Conservation (phyloP, 2,888 invertebrate genomes). For the Drepanosiphum platanoidis region DNA sequence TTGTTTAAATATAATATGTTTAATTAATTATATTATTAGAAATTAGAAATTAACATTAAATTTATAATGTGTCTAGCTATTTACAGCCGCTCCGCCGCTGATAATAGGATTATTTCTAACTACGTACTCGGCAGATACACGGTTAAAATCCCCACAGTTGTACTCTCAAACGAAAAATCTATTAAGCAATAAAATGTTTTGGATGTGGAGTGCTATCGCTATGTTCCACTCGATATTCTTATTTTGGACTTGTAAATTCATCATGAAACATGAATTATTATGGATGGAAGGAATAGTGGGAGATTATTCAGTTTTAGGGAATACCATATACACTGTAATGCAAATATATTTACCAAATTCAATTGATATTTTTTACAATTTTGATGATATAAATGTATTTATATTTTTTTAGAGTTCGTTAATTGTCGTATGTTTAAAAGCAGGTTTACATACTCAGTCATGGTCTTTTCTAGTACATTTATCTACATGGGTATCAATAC, state of each 20-base stretch:
- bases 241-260: constrained; percentile 90
- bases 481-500: constrained; percentile 96
- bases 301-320: constrained; percentile 93
- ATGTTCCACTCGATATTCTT: constrained; percentile 92
- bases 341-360: background rate
- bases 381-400: background rate
- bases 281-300: constrained; percentile 87
- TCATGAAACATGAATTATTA: constrained; percentile 77
- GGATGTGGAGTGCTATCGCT: constrained; percentile 97
- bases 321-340: constrained; percentile 94
- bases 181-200: constrained; percentile 91
- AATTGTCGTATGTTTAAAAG: constrained; percentile 95
- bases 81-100: constrained; percentile 96
- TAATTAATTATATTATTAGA: too few species aligned
- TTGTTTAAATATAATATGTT: too few species aligned
- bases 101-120: constrained; percentile 98
- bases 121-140: constrained; percentile 90
- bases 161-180: constrained; percentile 83
- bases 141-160: constrained; percentile 75
- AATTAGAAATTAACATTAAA: too few species aligned
- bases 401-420: constrained; percentile 85
- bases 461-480: constrained; percentile 97
- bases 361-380: constrained; percentile 64
- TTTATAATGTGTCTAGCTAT: constrained; percentile 72
- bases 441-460: constrained; percentile 93